These are phyloP conservation scores for Elachura formosa DNA, from an alignment of 2,113 vertebrate species.

Conservation along the genomic window DNA sequence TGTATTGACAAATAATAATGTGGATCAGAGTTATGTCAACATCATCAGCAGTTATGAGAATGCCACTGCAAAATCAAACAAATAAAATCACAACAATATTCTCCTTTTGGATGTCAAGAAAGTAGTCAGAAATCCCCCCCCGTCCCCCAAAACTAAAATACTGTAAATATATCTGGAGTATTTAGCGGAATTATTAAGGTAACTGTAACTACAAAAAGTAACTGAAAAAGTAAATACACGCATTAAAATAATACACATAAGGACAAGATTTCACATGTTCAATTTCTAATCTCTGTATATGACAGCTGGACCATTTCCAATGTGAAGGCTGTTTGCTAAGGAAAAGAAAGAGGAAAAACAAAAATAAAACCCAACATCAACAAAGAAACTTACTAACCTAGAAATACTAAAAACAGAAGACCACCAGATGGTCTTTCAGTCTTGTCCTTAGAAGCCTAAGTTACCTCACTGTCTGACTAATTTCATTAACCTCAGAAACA, in stretches of 20 bases:
- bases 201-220: not conserved
- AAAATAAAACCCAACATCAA: not conserved
- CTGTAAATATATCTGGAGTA: not conserved
- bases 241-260: not conserved
- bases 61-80: not conserved
- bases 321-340: not conserved
- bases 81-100: not conserved
- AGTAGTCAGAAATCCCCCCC: not conserved
- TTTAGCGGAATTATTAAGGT: not conserved
- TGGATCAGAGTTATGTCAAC: not conserved
- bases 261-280: not conserved
- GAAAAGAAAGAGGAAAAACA: not conserved
- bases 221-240: not conserved
- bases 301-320: not conserved
- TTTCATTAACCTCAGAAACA: slow-evolving; percentile 34
- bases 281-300: not conserved
- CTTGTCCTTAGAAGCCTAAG: slow-evolving; percentile 33
- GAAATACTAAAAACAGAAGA: slow-evolving; percentile 36
- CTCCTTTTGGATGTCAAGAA: not conserved
- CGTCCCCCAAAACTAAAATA: not conserved
- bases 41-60: not conserved
- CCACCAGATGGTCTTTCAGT: slow-evolving; percentile 31
- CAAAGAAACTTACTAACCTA: not conserved
- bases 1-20: not conserved
- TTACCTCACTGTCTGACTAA: slow-evolving; percentile 19